Conservation (phyloP, 2,113 vertebrate genomes). For the Chaetodon trifascialis region DNA sequence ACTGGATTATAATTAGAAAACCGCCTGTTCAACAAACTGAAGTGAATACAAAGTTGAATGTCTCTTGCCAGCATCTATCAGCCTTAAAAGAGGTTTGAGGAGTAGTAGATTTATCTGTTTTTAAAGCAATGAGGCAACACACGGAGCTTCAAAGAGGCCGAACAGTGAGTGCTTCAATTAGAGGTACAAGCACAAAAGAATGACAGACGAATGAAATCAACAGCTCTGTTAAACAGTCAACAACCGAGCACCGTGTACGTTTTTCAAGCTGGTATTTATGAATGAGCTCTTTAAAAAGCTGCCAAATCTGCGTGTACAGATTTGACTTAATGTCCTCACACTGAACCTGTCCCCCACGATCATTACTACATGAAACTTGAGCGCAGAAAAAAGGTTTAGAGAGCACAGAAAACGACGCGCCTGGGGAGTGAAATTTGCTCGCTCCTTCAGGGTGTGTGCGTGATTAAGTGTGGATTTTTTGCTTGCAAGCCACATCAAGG, state of each 20-base stretch:
- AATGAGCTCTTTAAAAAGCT: not conserved
- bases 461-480: slow-evolving; percentile 43
- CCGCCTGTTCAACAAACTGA: not conserved
- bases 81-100: slow-evolving; percentile 21
- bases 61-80: not conserved
- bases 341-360: slow-evolving; percentile 5
- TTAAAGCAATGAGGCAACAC: slow-evolving; percentile 8
- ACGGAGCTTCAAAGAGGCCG: slow-evolving; percentile 26
- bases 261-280: not conserved
- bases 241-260: not conserved
- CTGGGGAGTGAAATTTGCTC: not conserved
- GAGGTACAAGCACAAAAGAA: not conserved
- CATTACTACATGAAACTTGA: slow-evolving; percentile 2
- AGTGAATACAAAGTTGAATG: not conserved
- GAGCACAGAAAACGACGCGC: slow-evolving; percentile 21
- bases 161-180: not conserved
- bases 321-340: not conserved
- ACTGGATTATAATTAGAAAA: slow-evolving; percentile 3
- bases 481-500: slow-evolving; percentile 13
- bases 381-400: not conserved
- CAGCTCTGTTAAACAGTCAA: not conserved
- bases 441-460: not conserved
- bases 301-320: not conserved
- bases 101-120: slow-evolving; percentile 31
- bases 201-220: not conserved